Evolutionary conservation across 1,140 invertebrate species (phyloP).

Genomic region (Brachionus asplanchnoidis): DNA sequence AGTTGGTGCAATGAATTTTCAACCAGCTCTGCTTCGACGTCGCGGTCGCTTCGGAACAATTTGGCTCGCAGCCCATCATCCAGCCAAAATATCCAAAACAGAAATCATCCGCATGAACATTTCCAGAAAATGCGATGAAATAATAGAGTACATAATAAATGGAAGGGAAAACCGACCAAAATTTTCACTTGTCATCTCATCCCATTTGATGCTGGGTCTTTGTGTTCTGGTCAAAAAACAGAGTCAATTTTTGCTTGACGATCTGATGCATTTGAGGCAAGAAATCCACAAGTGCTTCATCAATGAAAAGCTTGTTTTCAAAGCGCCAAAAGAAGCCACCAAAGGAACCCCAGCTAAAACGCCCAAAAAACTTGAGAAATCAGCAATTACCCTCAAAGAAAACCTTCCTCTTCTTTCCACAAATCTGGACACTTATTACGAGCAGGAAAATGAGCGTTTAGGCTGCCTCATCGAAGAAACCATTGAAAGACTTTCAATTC

Average conservation of each 20-base stretch:
- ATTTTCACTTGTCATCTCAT: slow-evolving; percentile 22
- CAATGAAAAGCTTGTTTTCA: background rate
- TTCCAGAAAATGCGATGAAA: slow-evolving; percentile 26
- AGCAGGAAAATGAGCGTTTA: background rate
- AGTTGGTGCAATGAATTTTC: background rate
- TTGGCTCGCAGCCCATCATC: slow-evolving; percentile 26
- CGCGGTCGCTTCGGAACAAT: slow-evolving; percentile 11
- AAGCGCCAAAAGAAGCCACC: background rate
- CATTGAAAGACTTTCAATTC: background rate
- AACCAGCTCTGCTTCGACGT: background rate
- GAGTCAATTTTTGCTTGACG: background rate
- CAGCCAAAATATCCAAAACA: slow-evolving; percentile 6
- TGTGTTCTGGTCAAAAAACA: slow-evolving; percentile 10
- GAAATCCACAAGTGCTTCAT: slow-evolving; percentile 14
- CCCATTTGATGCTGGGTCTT: slow-evolving; percentile 29
- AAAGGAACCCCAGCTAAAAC: background rate
- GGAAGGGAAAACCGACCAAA: background rate
- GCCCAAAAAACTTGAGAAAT: background rate
- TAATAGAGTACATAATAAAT: slow-evolving; percentile 13
- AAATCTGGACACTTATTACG: background rate
- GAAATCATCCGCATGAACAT: background rate
- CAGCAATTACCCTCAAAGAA: background rate
- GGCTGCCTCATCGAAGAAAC: background rate
- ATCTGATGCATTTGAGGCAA: slow-evolving; percentile 4
- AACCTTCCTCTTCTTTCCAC: background rate